Conservation (phyloP, 2,888 invertebrate species). For the Protonemura montana region DNA sequence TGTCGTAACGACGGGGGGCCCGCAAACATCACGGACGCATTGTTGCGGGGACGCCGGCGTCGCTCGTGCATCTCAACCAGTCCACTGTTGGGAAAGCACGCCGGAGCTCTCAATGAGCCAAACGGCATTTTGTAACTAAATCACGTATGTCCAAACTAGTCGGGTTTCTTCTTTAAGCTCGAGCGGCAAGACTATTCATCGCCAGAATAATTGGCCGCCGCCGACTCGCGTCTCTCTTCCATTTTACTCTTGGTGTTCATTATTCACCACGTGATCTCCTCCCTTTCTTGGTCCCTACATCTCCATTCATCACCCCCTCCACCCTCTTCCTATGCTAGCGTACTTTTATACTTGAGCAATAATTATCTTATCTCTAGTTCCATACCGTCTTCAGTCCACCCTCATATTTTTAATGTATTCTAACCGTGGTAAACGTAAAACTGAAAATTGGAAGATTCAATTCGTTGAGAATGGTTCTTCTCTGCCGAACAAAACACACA, state of each 20-base stretch:
- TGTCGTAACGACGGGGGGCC: not conserved
- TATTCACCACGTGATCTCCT: slow-evolving; percentile 41
- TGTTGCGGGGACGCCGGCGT: not conserved
- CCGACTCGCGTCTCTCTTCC: slow-evolving; percentile 38
- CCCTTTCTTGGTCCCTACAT: slow-evolving; percentile 30
- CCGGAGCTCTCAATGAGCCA: slow-evolving; percentile 14
- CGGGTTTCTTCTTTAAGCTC: slow-evolving; percentile 19
- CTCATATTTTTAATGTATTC: slow-evolving; percentile 40
- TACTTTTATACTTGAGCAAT: slow-evolving; percentile 38
- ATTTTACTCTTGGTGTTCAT: slow-evolving; percentile 41
- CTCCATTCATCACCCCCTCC: slow-evolving; percentile 37
- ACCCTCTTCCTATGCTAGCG: not conserved
- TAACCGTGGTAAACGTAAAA: slow-evolving; percentile 8
- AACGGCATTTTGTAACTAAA: slow-evolving; percentile 32
- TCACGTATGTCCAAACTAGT: slow-evolving; percentile 34
- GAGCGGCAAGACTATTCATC: slow-evolving; percentile 32
- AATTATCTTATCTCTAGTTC: slow-evolving; percentile 39
- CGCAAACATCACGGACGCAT: not conserved
- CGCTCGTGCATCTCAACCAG: not conserved
- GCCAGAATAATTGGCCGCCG: slow-evolving; percentile 37
- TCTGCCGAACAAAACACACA: slow-evolving; percentile 39
- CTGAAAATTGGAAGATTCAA: slow-evolving; percentile 42
- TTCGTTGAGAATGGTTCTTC: slow-evolving; percentile 25
- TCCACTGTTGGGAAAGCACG: not conserved
- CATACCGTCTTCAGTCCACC: slow-evolving; percentile 30